A percentile compares a stretch with the other conserved stretches of the same genome.
These are phyloP conservation scores for Haliclystus octoradiatus DNA, from an alignment of 30 jellyfish, hydroid and myxozoan species.

Conservation along the genomic window DNA sequence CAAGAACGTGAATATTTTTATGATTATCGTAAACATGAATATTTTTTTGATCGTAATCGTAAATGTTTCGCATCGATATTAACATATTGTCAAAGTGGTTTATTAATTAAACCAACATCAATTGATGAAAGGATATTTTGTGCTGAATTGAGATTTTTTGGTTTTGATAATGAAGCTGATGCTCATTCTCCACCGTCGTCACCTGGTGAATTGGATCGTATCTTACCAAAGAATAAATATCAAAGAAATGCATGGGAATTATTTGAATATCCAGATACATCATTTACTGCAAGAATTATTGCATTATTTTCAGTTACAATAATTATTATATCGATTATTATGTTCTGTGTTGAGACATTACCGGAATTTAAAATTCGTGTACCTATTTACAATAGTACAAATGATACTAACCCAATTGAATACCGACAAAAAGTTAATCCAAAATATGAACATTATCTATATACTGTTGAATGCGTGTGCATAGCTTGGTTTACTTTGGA, in stretches of 20 bases:
- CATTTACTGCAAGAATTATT: conserved; percentile 46
- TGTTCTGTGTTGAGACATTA: conserved; percentile 86
- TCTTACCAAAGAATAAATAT: conserved; percentile 47
- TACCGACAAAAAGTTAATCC: no score
- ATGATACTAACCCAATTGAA: no score
- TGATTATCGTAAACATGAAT: conserved; percentile 58
- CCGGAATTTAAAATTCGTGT: conserved; percentile 81
- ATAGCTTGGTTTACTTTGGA: conserved; percentile 84
- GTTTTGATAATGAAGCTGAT: conserved; percentile 77
- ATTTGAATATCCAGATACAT: conserved; percentile 84
- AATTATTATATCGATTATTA: conserved; percentile 55
- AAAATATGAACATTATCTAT: conserved; percentile 34
- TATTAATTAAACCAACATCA: conserved; percentile 67
- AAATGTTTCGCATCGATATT: conserved; percentile 83
- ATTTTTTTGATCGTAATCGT: conserved; percentile 84
- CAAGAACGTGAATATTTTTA: conserved; percentile 67
- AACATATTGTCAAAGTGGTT: conserved; percentile 90
- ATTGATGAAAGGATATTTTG: conserved; percentile 83
- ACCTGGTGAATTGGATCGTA: conserved; percentile 16
- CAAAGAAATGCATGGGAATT: conserved; percentile 62
- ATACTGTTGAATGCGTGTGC: conserved; percentile 52
- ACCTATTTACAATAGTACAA: no score
- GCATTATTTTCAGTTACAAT: conserved; percentile 76
- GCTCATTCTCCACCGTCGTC: conserved; percentile 45
- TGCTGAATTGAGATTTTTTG: conserved; percentile 81